Evolutionary conservation across 2,797 vertebrate genomes (phyloP).

Genomic region (Coluber constrictor): DNA sequence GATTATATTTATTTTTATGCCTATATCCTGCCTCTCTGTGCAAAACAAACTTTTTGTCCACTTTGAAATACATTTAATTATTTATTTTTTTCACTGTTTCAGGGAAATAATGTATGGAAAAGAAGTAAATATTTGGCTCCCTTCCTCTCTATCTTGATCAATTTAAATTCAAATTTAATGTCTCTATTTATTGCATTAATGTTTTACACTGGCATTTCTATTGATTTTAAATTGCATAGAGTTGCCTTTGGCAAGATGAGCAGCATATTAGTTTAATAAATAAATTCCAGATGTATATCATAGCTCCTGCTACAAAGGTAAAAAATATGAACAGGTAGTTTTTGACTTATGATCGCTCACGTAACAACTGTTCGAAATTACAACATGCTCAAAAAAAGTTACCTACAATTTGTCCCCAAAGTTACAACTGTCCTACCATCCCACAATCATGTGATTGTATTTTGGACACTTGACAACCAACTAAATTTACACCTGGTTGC

Average conservation of each 20-base stretch:
- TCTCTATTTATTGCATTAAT: background rate
- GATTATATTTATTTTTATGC: background rate
- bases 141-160: background rate
- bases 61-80: background rate
- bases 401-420: background rate
- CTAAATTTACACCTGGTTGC: background rate
- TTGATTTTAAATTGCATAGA: background rate
- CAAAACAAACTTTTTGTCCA: background rate
- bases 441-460: background rate
- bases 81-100: background rate
- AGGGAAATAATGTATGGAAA: background rate
- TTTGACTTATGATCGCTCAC: background rate
- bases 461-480: background rate
- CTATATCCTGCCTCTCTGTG: background rate
- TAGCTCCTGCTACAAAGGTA: background rate
- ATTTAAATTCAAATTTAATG: background rate
- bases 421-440: background rate
- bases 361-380: background rate
- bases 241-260: background rate
- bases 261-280: background rate
- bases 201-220: background rate
- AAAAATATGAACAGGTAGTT: background rate
- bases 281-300: background rate
- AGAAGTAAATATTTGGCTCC: background rate
- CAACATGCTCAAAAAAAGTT: background rate